Conservation (phyloP, 2,113 vertebrate genomes). For the Carollia perspicillata region DNA sequence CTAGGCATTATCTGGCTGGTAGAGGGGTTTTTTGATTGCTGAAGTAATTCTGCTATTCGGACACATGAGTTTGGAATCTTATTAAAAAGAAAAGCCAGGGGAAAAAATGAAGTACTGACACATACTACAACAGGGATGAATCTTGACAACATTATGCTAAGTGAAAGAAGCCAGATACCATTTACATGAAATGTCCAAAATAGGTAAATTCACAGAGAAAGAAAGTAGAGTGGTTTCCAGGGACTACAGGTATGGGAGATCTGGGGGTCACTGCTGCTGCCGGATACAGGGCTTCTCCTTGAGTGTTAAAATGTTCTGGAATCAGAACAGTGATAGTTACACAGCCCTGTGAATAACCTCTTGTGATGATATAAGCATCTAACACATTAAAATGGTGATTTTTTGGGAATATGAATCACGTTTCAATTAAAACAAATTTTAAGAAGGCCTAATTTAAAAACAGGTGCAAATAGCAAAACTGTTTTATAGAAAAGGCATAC, state of each 20-base stretch:
- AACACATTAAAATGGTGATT: neutral
- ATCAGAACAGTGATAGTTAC: neutral
- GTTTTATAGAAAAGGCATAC: neutral
- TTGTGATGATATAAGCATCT: neutral
- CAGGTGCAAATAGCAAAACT: neutral
- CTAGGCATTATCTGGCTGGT: conserved; percentile 76
- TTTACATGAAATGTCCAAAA: neutral
- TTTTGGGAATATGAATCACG: neutral
- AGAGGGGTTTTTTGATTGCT: conserved; percentile 81
- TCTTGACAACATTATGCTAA: neutral
- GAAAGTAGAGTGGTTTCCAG: neutral
- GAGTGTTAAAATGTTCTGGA: neutral
- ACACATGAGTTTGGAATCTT: conserved; percentile 89
- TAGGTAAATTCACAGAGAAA: neutral
- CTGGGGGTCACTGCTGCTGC: neutral
- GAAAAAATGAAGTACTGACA: neutral
- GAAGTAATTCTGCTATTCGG: conserved; percentile 85
- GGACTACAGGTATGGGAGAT: neutral
- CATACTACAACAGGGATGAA: neutral
- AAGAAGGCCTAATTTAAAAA: neutral
- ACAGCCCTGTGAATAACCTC: neutral
- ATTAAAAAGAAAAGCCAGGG: neutral
- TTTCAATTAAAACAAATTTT: neutral
- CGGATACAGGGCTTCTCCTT: neutral
- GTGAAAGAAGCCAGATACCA: neutral